Evolutionary conservation across 2,797 vertebrate species (phyloP), one percentile per base, ranked within the genome.

Genomic region (Dipus sagitta): DNA sequence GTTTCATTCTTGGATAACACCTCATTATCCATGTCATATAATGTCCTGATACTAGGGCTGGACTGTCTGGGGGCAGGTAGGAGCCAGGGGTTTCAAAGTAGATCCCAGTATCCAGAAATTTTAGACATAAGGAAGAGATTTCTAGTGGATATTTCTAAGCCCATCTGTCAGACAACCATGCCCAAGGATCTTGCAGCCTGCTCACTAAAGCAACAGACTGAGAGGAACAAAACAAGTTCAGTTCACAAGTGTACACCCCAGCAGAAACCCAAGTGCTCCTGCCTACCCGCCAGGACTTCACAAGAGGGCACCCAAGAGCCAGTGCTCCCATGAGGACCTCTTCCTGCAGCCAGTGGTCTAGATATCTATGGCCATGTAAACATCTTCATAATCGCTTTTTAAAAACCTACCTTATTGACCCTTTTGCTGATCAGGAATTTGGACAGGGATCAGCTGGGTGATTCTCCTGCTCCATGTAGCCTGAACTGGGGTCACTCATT

Each of bases 91-190:
- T 75, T 92, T 93, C 85, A 92, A 80, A 47, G 13, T 11, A 30
- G 32, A 47, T 60, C 60, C n/a, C 42, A 58, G 72, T 72, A 94
- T 80, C 52, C 64, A 67, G 82, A 70, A 75, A 68, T 67, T 85
- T 65, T 5, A 77, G 70, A 93, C 60, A 72, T 54, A 88, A 76
- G 88, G 90, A 42, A 38, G 81, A 85, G 68, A 77, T 47, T 92
- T 82, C 88, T 26, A 38, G 18, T 30, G 9, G 79, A n/a, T 26
- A 68, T 70, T 54, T 62, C 71, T 28, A 84, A 86, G 47, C 28
- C 87, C 76, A 65, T 77, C 71, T 83, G 60, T 76, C 42, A 26
- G 79, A 76, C 83, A 72, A 65, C 70, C 1, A 9, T 21, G 68
- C 47, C 92, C 23, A 72, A 28, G 64, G 92, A 68, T 72, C 52